Percentiles rank a stretch among this genome's conserved stretches.
These are phyloP conservation scores for Marcusenius ussheri DNA, from an alignment of 2,113 vertebrate species.

Conservation along the genomic window DNA sequence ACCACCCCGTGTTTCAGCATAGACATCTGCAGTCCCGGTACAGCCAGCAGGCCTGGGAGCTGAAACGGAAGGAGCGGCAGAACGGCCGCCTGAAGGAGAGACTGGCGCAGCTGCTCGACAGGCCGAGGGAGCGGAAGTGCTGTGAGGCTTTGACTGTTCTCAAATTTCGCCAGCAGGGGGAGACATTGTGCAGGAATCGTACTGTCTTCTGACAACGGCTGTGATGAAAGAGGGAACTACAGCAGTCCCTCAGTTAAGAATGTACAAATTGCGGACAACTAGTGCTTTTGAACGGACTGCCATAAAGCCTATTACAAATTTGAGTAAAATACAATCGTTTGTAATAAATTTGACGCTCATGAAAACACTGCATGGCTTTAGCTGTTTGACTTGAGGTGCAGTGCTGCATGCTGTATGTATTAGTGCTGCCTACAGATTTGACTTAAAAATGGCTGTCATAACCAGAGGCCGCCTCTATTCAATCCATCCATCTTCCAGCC, in stretches of 20 bases:
- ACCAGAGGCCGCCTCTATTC: background rate
- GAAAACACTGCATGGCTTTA: background rate
- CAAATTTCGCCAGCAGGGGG: background rate
- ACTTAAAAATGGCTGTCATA: background rate
- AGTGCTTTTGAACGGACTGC: background rate
- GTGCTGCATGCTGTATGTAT: too few species aligned
- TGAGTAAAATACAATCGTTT: background rate
- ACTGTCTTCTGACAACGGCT: background rate
- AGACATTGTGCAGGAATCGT: background rate
- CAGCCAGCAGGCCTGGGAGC: constrained; percentile 12
- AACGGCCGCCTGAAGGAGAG: background rate
- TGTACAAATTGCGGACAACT: background rate
- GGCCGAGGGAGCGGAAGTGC: background rate
- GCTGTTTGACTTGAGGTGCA: background rate
- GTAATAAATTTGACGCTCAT: background rate
- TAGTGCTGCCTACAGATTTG: background rate
- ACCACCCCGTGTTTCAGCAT: background rate
- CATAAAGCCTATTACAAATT: background rate
- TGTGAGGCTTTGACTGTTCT: background rate
- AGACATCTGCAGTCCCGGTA: constrained; percentile 7
- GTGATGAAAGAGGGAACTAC: background rate
- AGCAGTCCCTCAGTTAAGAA: background rate
- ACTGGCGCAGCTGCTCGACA: background rate
- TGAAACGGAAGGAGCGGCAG: background rate
- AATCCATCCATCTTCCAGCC: background rate